phyloP scores from a whole-genome alignment of 2,113 vertebrate species.

The Boleophthalmus pectinirostris region DNA sequence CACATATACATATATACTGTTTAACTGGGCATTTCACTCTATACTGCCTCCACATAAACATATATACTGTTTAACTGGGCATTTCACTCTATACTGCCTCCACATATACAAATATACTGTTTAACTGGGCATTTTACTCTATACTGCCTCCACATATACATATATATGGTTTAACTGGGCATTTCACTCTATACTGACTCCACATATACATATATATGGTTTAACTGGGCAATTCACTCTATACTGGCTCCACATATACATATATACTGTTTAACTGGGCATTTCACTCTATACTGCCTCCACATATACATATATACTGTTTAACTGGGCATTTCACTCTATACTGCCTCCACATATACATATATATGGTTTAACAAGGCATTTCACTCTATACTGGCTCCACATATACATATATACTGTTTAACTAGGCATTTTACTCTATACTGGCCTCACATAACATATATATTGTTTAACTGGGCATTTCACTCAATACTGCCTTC shows the following conservation, averaged over 20 bases:
- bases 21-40: background rate
- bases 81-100: background rate
- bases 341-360: too few species aligned
- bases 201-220: background rate
- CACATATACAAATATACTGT: background rate
- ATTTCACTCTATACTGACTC: background rate
- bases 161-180: background rate
- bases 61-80: background rate
- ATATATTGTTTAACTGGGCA: background rate
- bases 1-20: too few species aligned
- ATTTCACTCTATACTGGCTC: background rate
- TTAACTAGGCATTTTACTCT: background rate
- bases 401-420: background rate
- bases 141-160: too few species aligned
- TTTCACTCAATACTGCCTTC: background rate
- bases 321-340: background rate
- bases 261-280: background rate
- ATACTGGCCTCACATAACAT: too few species aligned
- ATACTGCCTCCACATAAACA: too few species aligned
- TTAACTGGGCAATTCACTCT: background rate
- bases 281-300: background rate
- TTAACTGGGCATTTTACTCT: background rate
- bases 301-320: background rate
- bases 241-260: too few species aligned
- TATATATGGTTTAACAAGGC: background rate